Conservation (phyloP, 2,888 invertebrate genomes). For the Hydrotaea diabolus region DNA sequence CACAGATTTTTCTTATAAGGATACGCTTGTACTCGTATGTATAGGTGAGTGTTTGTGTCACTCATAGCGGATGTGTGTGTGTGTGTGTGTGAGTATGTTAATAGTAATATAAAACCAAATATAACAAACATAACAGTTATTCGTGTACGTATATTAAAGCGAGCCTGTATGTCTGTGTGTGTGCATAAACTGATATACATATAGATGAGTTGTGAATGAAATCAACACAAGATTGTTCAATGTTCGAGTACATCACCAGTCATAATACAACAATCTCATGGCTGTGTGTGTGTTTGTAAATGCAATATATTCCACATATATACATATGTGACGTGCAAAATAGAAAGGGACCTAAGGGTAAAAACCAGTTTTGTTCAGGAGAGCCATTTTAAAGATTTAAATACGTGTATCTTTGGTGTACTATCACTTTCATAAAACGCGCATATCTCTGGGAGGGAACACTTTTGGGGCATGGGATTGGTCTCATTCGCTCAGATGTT, state of each 20-base stretch:
- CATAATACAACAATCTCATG: slow-evolving; percentile 3
- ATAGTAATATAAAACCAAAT: slow-evolving; percentile 47
- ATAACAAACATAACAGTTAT: slow-evolving; percentile 46
- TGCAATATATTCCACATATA: not conserved
- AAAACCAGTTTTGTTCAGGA: no score
- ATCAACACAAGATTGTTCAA: slow-evolving; percentile 25
- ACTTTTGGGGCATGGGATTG: no score
- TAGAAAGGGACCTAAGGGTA: no score
- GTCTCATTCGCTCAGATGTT: no score
- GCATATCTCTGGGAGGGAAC: no score
- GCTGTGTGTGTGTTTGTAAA: slow-evolving; percentile 4
- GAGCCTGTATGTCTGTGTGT: not conserved
- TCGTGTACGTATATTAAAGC: not conserved
- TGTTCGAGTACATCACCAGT: slow-evolving; percentile 15
- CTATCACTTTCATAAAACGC: no score
- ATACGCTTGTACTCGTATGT: not conserved
- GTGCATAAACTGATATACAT: slow-evolving; percentile 24
- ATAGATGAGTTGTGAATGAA: slow-evolving; percentile 31
- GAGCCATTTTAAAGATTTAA: no score
- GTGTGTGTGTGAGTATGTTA: not conserved
- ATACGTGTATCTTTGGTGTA: no score
- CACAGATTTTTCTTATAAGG: slow-evolving; percentile 41
- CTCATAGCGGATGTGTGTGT: not conserved
- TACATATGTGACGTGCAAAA: not conserved
- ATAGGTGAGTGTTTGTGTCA: not conserved